These are phyloP conservation scores for Pachydiplax longipennis DNA, from an alignment of 2,888 invertebrate species.

Conservation along the genomic window DNA sequence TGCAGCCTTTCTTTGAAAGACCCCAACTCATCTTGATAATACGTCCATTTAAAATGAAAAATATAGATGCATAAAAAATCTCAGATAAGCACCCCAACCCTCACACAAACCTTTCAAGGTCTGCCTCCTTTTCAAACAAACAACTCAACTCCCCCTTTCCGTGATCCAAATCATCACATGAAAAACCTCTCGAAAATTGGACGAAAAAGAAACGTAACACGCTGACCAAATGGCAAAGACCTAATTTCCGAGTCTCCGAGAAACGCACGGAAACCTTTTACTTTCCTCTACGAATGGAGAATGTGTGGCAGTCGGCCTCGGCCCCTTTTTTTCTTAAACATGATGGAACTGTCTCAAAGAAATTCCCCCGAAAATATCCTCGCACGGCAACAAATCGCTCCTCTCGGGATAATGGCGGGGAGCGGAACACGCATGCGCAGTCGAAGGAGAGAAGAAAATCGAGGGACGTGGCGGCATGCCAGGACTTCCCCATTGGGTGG, in stretches of 20 bases:
- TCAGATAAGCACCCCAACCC: background rate
- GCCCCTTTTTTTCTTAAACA: conserved; percentile 22
- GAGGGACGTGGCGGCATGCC: conserved; percentile 21
- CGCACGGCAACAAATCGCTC: conserved; percentile 38
- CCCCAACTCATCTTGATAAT: too few species aligned
- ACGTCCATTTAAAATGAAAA: too few species aligned
- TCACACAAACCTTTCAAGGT: background rate
- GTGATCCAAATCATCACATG: background rate
- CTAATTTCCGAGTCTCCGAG: background rate
- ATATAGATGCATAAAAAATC: too few species aligned
- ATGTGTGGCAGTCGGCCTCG: conserved; percentile 30
- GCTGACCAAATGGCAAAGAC: conserved; percentile 41
- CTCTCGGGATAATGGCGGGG: conserved; percentile 40
- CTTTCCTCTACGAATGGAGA: background rate
- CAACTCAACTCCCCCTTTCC: background rate
- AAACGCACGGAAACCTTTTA: background rate
- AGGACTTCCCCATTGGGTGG: background rate
- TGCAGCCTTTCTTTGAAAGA: too few species aligned
- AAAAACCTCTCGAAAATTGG: background rate
- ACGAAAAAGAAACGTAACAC: background rate
- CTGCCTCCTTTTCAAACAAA: background rate
- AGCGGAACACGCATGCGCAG: conserved; percentile 8
- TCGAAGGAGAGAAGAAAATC: background rate
- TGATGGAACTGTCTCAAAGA: conserved; percentile 44
- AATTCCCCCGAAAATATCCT: conserved; percentile 37